These are phyloP conservation scores for Odontocerum albicorne DNA, from an alignment of 2,888 invertebrate species.

Conservation along the genomic window DNA sequence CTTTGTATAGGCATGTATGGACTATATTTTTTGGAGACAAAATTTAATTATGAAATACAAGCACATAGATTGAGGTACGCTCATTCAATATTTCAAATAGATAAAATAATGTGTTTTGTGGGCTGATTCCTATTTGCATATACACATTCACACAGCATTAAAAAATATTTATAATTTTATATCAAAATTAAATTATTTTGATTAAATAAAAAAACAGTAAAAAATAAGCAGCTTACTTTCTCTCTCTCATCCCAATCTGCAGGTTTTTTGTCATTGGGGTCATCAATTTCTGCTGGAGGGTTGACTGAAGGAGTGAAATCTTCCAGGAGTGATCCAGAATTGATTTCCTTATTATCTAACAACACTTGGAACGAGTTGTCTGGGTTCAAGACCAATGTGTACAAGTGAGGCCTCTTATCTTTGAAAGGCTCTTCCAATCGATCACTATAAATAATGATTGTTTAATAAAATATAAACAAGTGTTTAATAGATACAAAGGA, in stretches of 20 bases:
- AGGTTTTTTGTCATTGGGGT: conserved; percentile 83
- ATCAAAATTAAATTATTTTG: too few relatives aligned
- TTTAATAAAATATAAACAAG: neutral
- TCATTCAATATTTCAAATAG: too few relatives aligned
- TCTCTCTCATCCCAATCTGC: conserved; percentile 96
- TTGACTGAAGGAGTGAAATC: conserved; percentile 94
- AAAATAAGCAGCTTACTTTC: conserved; percentile 50
- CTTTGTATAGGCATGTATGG: too few relatives aligned
- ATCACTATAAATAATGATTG: conserved; percentile 50
- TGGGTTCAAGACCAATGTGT: conserved; percentile 74
- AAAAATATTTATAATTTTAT: too few relatives aligned
- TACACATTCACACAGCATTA: too few relatives aligned
- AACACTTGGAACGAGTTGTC: conserved; percentile 80
- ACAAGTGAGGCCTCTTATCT: conserved; percentile 91
- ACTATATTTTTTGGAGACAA: too few relatives aligned
- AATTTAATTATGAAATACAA: too few relatives aligned
- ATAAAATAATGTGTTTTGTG: too few relatives aligned
- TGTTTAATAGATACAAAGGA: too few relatives aligned
- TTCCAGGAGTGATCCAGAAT: conserved; percentile 82
- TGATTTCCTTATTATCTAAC: conserved; percentile 82
- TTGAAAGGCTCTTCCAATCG: conserved; percentile 84
- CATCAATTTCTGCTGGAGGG: conserved; percentile 92
- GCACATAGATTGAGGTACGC: too few relatives aligned
- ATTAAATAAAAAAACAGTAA: too few relatives aligned
- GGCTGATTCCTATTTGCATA: too few relatives aligned